phyloP scores from a whole-genome alignment of 2,113 vertebrate species.

The Hippocampus comes region DNA sequence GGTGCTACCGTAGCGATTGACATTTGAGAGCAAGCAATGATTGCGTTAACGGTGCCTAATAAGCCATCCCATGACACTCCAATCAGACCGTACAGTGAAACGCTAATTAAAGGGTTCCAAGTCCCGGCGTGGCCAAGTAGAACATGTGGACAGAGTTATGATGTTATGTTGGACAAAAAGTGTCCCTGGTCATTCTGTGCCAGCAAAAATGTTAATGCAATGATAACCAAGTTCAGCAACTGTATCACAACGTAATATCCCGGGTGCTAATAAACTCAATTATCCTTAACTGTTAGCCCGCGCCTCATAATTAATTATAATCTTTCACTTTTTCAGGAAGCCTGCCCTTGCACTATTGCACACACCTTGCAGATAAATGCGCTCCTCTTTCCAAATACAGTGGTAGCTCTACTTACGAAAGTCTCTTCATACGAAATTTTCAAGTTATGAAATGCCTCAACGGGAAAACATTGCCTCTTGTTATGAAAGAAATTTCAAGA shows the following conservation, averaged over 20 bases:
- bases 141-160: not conserved
- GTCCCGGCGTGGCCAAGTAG: not conserved
- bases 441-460: too few species aligned
- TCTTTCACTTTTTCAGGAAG: not conserved
- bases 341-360: too few species aligned
- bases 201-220: not conserved
- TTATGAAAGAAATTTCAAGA: too few species aligned
- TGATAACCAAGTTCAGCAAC: too few species aligned
- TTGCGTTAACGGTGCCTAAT: not conserved
- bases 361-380: not conserved
- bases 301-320: not conserved
- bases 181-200: not conserved
- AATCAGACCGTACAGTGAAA: not conserved
- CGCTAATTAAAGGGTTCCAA: not conserved
- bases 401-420: too few species aligned
- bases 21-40: not conserved
- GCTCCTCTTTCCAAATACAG: too few species aligned
- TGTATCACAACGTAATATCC: not conserved
- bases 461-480: too few species aligned
- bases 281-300: not conserved
- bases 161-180: not conserved
- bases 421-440: too few species aligned
- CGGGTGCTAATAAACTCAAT: not conserved
- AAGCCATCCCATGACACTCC: not conserved
- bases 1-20: not conserved